Conservation (phyloP, 2,113 vertebrate genomes). For the Elephantulus edwardii region DNA sequence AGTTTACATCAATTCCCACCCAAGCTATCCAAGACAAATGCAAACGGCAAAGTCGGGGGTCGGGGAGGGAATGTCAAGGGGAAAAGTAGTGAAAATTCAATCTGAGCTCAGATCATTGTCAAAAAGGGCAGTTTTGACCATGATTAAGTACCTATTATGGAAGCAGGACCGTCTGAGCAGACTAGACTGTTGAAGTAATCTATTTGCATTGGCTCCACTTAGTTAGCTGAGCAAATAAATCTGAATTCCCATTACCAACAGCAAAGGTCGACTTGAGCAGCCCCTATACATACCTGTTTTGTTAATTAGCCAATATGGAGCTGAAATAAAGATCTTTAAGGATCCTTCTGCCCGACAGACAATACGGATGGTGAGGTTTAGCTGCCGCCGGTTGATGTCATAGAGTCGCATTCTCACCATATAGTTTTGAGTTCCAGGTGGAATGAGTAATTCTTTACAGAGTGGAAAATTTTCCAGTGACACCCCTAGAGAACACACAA, state of each 20-base stretch:
- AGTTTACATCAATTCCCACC: constrained; percentile 26
- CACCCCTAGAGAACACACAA: constrained; percentile 84
- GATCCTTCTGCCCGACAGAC: constrained; percentile 94
- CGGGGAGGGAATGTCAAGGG: neutral
- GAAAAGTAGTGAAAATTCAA: neutral
- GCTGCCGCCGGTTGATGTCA: constrained; percentile 89
- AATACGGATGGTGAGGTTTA: constrained; percentile 95
- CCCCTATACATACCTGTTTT: constrained; percentile 89
- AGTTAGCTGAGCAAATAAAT: constrained; percentile 1
- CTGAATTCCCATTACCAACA: neutral
- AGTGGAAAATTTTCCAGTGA: constrained; percentile 92
- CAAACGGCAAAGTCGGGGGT: neutral
- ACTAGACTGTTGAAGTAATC: constrained; percentile 22
- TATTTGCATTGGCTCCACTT: constrained; percentile 47
- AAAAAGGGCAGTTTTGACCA: neutral
- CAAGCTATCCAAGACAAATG: constrained; percentile 10
- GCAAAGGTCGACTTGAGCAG: neutral
- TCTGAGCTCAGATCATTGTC: neutral
- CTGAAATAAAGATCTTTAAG: constrained; percentile 94
- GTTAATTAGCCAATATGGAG: constrained; percentile 97
- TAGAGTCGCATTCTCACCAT: constrained; percentile 96
- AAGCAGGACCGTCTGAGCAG: neutral
- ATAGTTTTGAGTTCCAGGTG: constrained; percentile 96
- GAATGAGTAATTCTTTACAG: constrained; percentile 97
- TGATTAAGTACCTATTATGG: neutral